A percentile compares a stretch with the other conserved stretches of the same genome.
phyloP scores from a whole-genome alignment of 2,888 invertebrate genomes.

The Drosophila paranaensis region DNA sequence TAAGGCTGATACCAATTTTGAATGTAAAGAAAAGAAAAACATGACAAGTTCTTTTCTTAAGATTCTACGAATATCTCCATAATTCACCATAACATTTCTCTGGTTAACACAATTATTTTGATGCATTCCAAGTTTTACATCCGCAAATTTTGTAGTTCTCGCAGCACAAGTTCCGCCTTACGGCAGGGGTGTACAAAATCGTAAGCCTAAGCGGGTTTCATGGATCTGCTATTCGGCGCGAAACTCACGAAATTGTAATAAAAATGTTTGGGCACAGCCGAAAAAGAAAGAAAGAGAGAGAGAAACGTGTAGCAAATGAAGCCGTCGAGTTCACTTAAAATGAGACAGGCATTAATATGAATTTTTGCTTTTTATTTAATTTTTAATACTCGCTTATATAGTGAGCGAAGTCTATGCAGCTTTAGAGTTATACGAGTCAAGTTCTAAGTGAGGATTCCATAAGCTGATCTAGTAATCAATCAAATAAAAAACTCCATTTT shows the following conservation, averaged over 20 bases:
- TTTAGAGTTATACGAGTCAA: no score
- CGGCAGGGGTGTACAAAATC: conserved; percentile 7
- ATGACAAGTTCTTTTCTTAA: not conserved
- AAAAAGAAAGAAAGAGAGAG: not conserved
- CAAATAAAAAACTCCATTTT: no score
- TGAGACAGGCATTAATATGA: conserved; percentile 56
- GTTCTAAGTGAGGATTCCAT: no score
- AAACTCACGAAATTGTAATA: conserved; percentile 82
- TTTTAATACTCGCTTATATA: not conserved
- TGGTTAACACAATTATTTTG: not conserved
- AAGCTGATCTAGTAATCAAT: no score
- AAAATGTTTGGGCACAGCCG: conserved; percentile 71
- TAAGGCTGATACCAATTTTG: no score
- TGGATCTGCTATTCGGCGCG: conserved; percentile 71
- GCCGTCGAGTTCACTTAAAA: conserved; percentile 23
- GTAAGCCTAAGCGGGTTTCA: conserved; percentile 21
- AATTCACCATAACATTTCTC: not conserved
- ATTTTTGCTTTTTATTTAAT: conserved; percentile 15
- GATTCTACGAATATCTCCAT: not conserved
- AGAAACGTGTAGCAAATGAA: conserved; percentile 58
- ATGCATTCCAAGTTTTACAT: not conserved
- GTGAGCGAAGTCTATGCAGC: not conserved
- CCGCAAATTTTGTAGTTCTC: not conserved
- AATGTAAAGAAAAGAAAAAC: no score
- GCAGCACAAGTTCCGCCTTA: conserved; percentile 1